Conservation (phyloP, 2,113 vertebrate species). For the Gambusia affinis region DNA sequence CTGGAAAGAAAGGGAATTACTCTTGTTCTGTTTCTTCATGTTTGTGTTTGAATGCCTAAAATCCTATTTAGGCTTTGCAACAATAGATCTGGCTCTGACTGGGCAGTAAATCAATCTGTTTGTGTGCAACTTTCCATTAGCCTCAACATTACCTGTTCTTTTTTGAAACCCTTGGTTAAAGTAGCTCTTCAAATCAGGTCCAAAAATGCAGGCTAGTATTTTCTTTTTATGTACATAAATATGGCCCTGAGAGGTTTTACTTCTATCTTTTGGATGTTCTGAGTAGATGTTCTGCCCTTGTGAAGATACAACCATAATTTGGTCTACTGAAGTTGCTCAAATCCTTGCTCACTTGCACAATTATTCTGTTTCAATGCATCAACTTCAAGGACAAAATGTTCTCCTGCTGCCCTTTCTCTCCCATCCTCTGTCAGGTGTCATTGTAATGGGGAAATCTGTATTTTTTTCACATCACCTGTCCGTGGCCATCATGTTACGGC, state of each 20-base stretch:
- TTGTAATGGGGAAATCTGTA: background rate
- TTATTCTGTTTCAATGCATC: background rate
- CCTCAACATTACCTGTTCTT: background rate
- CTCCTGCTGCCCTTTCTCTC: background rate
- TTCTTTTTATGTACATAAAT: background rate
- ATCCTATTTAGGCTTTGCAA: background rate
- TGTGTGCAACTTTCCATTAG: background rate
- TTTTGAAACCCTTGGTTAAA: background rate
- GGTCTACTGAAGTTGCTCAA: background rate
- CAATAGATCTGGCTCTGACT: background rate
- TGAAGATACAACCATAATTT: background rate
- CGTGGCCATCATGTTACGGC: background rate
- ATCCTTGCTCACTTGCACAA: background rate
- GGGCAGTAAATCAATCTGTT: background rate
- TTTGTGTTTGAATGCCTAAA: background rate
- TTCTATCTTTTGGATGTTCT: background rate
- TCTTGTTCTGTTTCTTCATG: background rate
- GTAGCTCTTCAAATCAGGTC: background rate
- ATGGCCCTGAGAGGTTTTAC: background rate
- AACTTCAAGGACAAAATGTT: background rate
- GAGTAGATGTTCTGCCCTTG: background rate
- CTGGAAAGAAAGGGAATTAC: background rate
- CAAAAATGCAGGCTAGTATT: background rate
- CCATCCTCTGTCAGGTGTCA: background rate
- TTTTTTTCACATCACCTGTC: slow-evolving; percentile 1